A percentile compares a stretch with the other conserved stretches of the same genome.
Conservation (phyloP, 2,888 invertebrate species). For the Harpalus rufipes region DNA sequence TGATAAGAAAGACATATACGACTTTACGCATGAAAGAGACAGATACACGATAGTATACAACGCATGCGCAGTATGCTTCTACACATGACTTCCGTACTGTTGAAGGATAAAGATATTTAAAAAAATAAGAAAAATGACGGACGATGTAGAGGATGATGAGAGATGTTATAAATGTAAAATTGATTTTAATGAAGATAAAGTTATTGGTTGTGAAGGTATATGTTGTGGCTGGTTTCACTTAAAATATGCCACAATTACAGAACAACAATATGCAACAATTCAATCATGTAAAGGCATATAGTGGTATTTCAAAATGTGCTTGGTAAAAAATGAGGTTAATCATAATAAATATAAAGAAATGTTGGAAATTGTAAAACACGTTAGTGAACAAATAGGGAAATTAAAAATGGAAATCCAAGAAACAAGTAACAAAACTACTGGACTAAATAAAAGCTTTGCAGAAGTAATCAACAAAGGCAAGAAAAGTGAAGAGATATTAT, state of each 20-base stretch:
- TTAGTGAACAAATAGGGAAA: slow-evolving; percentile 15
- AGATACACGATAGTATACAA: too few relatives aligned
- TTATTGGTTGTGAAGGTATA: slow-evolving; percentile 15
- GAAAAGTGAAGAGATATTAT: slow-evolving; percentile 26
- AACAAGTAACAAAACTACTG: not conserved
- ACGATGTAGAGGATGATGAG: not conserved
- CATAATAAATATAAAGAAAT: slow-evolving; percentile 25
- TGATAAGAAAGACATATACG: too few relatives aligned
- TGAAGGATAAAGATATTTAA: too few relatives aligned
- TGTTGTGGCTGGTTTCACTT: slow-evolving; percentile 21
- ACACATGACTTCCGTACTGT: too few relatives aligned
- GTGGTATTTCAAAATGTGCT: not conserved
- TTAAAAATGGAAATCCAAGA: slow-evolving; percentile 17
- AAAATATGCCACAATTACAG: slow-evolving; percentile 16
- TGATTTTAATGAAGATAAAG: slow-evolving; percentile 31
- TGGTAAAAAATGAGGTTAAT: not conserved
- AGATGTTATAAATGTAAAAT: slow-evolving; percentile 21
- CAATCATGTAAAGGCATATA: slow-evolving; percentile 21
- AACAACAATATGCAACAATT: slow-evolving; percentile 20
- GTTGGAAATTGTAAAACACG: not conserved
- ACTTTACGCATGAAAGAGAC: too few relatives aligned
- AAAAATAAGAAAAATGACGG: too few relatives aligned
- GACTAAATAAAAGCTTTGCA: slow-evolving; percentile 11
- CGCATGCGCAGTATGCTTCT: too few relatives aligned
- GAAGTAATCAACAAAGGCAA: not conserved